phyloP scores from a whole-genome alignment of 37 sponge, comb jelly and placozoan genomes.

The Petrosia ficiformis region DNA sequence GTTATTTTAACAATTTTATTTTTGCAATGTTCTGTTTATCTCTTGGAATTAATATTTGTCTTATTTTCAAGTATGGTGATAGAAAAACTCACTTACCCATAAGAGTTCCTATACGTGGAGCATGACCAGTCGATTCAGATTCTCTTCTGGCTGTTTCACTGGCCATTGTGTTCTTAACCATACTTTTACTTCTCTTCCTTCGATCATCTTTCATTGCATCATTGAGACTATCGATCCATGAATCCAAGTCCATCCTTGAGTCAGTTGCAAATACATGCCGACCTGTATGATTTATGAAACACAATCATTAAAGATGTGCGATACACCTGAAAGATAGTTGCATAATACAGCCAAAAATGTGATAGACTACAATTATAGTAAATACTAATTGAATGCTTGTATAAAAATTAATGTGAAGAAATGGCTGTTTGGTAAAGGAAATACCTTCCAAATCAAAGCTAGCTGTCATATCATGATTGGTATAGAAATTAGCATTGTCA shows the following conservation, averaged over 20 bases:
- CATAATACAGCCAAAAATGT: not conserved
- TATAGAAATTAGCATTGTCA: too few relatives aligned
- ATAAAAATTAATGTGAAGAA: too few relatives aligned
- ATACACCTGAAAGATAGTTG: conserved; percentile 1
- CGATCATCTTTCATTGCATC: conserved; percentile 46
- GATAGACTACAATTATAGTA: not conserved
- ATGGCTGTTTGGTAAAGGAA: too few relatives aligned
- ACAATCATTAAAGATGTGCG: not conserved
- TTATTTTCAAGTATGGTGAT: too few relatives aligned
- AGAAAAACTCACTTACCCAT: not conserved
- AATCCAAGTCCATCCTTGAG: conserved; percentile 46
- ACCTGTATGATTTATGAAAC: conserved; percentile 14
- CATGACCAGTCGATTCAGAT: too few relatives aligned
- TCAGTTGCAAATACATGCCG: conserved; percentile 63
- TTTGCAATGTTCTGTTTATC: too few relatives aligned
- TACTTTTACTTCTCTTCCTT: conserved; percentile 12
- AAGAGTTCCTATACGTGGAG: not conserved
- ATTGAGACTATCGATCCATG: conserved; percentile 51
- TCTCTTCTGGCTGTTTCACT: not conserved
- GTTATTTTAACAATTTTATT: too few relatives aligned
- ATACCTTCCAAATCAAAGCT: too few relatives aligned
- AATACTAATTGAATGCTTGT: not conserved
- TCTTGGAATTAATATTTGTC: too few relatives aligned
- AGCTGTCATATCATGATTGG: too few relatives aligned
- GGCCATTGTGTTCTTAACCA: conserved; percentile 9